Evolutionary conservation across 2,113 vertebrate genomes (phyloP), one percentile per base, ranked within the genome.

Genomic region (Mustela lutreola): DNA sequence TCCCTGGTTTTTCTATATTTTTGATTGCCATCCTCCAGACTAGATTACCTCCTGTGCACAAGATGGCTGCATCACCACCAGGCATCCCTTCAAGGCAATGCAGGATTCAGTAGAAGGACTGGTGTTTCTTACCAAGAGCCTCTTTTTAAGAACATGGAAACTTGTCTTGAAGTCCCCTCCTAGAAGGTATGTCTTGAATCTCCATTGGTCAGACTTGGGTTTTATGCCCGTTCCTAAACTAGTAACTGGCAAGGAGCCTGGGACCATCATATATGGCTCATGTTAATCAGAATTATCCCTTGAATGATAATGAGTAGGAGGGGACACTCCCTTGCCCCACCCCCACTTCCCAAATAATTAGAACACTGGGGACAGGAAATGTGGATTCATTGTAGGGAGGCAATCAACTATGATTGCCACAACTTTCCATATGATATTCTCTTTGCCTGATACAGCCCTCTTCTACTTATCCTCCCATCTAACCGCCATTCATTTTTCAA

Each of bases 81-180:
- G 33, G 75, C 28, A 88, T 82, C 39, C 15, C 50, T 53, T 15
- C 15, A n/a, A 83, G 15, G 76, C 15, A 60, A 2, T 26, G 39
- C 21, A 60, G 24, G 18, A 79, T 65, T 50, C 22, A 45, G 19
- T 24, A 60, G 45, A 73, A 58, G 71, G 67, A 45, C 5, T 1
- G 65, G 8, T 60, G 2, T 39, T 91, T 78, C 93, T 89, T 53
- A 76, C 21, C n/a, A 42, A 9, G 4, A 89, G 8, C 56, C 10
- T 63, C 26, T 89, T 81, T 88, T 79, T 86, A 94, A 90, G 71
- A 92, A n/a, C 9, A 75, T 56, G n/a, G 18, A 39, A 76, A 58
- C 2, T 19, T 96, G 48, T 84, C 45, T 60, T 65, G 58, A 79
- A 71, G 22, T 26, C 26, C 42, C 10, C 1, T 79, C 31, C 70